phyloP scores from a whole-genome alignment of 2,797 vertebrate genomes.

The Bradypus variegatus region DNA sequence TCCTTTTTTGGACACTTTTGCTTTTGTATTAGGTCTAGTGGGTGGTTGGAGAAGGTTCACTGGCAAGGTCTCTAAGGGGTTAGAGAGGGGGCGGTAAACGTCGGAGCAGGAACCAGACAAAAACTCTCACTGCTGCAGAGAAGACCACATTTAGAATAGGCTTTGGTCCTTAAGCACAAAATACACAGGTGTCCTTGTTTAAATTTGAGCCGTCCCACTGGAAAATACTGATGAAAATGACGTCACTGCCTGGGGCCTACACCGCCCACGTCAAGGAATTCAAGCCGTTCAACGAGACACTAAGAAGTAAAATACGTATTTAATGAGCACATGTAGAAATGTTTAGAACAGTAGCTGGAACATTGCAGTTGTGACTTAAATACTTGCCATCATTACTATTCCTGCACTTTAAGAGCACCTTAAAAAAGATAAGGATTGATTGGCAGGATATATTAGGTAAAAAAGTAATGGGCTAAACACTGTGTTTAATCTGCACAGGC shows the following conservation, averaged over 20 bases:
- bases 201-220: neutral
- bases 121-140: no score
- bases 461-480: neutral
- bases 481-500: neutral
- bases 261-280: neutral
- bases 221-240: neutral
- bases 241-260: neutral
- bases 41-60: neutral
- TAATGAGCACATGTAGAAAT: no score
- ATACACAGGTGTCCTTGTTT: accelerated
- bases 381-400: neutral
- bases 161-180: no score
- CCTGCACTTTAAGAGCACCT: neutral
- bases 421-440: neutral
- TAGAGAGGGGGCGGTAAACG: neutral
- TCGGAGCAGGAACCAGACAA: accelerated
- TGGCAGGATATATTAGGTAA: neutral
- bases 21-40: neutral
- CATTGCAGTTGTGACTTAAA: no score
- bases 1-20: conserved; percentile 29
- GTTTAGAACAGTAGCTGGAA: neutral
- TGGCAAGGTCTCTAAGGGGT: neutral
- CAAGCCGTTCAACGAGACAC: neutral
- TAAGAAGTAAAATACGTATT: neutral
- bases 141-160: neutral